Base-by-base conservation (phyloP, 1,140 invertebrate genomes). In the Halotydeus destructor region DNA sequence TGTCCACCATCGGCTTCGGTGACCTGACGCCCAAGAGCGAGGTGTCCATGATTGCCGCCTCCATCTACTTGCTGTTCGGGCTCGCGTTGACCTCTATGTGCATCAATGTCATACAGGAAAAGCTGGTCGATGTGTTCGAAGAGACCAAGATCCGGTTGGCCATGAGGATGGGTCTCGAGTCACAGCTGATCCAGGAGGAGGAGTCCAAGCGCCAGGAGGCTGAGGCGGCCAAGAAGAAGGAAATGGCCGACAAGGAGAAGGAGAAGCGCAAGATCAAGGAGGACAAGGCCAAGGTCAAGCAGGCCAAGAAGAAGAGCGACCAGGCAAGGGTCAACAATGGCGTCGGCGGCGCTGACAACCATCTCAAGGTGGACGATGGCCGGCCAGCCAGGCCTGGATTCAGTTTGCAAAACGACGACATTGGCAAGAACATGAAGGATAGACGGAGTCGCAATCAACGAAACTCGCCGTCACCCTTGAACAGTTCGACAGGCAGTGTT, bases 41-140 rank as follows among this genome's bases (percentile, higher is more conserved):
- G 9, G 71, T 83, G 55, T 86, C 76, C 50, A 86, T 93, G 75
- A 81, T 89, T 70, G 69, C 74, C 38, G 83, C 84, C 12, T 89
- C 89, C 49, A 69, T 91, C 18, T 93, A 94, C 56, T 62, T 96
- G 23, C 73, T 93, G 5, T 88, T 96, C 52, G 89, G 89, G 34
- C 62, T 96, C 38, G 80, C 89, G 0, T 63, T 96, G 6, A 89
- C 88, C 25, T 86, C 82, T 50, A 91, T 94, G 79, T 91, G 84
- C 60, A 89, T 97, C 55, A 93, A 93, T 55, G 81, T 93, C 22
- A 82, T 93, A 31, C 85, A 91, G 64, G 78, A 70, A 48, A 71
- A 69, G 57, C 55, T 86, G 8, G 76, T 76, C 14, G 74, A 80
- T 56, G 79, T 78, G 1, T 85, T 85, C 53, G 71, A 73, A 52